phyloP scores from a whole-genome alignment of 2,888 invertebrate species.

The Scaeva pyrastri region DNA sequence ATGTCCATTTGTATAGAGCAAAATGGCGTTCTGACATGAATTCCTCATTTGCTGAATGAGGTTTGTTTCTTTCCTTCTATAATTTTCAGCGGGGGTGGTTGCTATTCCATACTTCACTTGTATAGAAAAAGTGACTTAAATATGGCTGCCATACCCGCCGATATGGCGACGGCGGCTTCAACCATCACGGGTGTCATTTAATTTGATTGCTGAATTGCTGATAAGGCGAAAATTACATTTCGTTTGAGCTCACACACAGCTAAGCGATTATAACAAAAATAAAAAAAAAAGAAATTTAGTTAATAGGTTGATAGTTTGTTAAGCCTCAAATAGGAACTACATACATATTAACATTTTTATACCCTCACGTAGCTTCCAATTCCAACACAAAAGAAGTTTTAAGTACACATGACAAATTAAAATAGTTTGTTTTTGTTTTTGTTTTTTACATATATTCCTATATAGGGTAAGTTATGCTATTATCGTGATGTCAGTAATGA shows the following conservation, averaged over 20 bases:
- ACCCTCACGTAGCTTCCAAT: not conserved
- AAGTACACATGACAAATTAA: constrained; percentile 74
- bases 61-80: not conserved
- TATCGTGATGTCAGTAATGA: constrained; percentile 53
- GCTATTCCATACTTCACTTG: constrained; percentile 9
- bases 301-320: constrained; percentile 62
- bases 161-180: constrained; percentile 21
- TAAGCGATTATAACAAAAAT: constrained; percentile 11
- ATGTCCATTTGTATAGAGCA: constrained; percentile 41
- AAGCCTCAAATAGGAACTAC: not conserved
- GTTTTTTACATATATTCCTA: not conserved
- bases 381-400: constrained; percentile 20
- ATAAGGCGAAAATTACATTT: constrained; percentile 55
- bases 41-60: constrained; percentile 54
- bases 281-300: constrained; percentile 60
- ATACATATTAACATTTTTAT: constrained; percentile 60
- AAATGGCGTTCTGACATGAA: constrained; percentile 72
- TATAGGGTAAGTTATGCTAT: constrained; percentile 6
- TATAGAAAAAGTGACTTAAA: constrained; percentile 53
- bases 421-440: constrained; percentile 48
- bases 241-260: not conserved
- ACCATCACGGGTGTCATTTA: constrained; percentile 69
- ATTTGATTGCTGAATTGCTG: constrained; percentile 74
- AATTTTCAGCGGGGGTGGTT: constrained; percentile 57
- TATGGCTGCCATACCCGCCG: constrained; percentile 56